Evolutionary conservation across 1,140 invertebrate genomes (phyloP).

Genomic region (Camponotus floridanus): DNA sequence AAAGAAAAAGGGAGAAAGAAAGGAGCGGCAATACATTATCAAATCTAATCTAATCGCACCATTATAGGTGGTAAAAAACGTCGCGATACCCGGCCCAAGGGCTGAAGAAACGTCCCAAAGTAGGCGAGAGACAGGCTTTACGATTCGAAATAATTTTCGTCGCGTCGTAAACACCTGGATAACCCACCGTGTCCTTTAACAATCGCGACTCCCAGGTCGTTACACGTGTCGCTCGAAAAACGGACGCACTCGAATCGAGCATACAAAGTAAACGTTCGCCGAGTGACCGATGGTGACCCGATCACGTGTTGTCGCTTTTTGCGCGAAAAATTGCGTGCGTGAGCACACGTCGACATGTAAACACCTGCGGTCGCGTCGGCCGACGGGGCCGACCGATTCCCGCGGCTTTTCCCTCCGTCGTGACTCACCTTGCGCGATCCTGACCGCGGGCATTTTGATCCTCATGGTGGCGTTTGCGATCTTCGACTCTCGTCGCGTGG

Average conservation of each 20-base stretch:
- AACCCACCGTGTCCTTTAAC: background rate
- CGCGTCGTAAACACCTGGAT: too few species aligned
- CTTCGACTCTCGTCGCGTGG: constrained; percentile 58
- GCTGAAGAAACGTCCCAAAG: background rate
- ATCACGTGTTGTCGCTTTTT: background rate
- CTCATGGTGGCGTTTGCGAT: constrained; percentile 91
- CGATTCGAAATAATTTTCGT: constrained; percentile 8
- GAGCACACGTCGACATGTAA: background rate
- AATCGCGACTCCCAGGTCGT: constrained; percentile 1
- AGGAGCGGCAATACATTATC: background rate
- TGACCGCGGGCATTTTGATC: constrained; percentile 98
- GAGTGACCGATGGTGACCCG: background rate
- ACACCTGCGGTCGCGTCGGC: background rate
- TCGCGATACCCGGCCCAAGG: background rate
- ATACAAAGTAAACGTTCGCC: background rate
- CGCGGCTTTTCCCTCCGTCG: background rate
- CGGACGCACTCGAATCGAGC: background rate
- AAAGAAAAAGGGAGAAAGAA: background rate
- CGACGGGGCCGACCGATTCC: constrained; percentile 13
- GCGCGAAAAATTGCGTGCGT: background rate
- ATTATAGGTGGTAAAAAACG: background rate
- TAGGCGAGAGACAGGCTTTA: background rate
- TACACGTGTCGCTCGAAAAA: too few species aligned
- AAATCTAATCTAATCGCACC: constrained; percentile 48
- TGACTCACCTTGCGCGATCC: constrained; percentile 95